Conservation (phyloP, 2,888 invertebrate genomes). For the Mythimna lalbum region DNA sequence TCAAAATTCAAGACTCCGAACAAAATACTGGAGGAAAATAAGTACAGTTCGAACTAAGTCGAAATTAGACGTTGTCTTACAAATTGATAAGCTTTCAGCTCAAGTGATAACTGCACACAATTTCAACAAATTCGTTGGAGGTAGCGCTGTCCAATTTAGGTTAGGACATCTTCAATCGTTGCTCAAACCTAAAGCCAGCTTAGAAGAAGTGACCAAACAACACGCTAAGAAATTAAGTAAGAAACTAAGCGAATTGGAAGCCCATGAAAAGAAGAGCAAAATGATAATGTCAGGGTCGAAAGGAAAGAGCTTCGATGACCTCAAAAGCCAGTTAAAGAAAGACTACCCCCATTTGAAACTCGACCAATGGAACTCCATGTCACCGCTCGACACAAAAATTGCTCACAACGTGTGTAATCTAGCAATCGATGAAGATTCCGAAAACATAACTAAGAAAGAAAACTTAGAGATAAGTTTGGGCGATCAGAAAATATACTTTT, state of each 20-base stretch:
- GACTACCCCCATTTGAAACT: conserved; percentile 51
- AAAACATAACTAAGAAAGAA: conserved; percentile 23
- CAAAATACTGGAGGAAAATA: conserved; percentile 85
- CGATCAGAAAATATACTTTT: conserved; percentile 42
- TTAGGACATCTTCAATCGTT: conserved; percentile 82
- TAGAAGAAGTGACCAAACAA: conserved; percentile 73
- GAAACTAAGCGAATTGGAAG: conserved; percentile 46
- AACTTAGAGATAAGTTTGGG: conserved; percentile 27
- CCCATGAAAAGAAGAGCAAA: conserved; percentile 48
- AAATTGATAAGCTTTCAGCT: conserved; percentile 86
- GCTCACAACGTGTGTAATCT: conserved; percentile 17
- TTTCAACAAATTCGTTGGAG: conserved; percentile 77
- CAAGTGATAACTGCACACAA: conserved; percentile 77
- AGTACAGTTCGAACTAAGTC: conserved; percentile 75
- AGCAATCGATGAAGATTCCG: conserved; percentile 24
- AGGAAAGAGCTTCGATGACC: conserved; percentile 45
- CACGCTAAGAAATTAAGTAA: conserved; percentile 56
- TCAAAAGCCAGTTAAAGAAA: conserved; percentile 26
- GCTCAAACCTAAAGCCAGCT: conserved; percentile 75
- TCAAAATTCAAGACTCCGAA: conserved; percentile 82
- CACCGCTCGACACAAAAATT: conserved; percentile 24
- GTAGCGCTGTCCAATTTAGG: conserved; percentile 76
- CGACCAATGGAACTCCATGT: conserved; percentile 43
- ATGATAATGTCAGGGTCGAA: conserved; percentile 12
- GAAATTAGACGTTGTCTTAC: conserved; percentile 80